Conservation (phyloP, 2,888 invertebrate genomes). For the Anarsia innoxiella region DNA sequence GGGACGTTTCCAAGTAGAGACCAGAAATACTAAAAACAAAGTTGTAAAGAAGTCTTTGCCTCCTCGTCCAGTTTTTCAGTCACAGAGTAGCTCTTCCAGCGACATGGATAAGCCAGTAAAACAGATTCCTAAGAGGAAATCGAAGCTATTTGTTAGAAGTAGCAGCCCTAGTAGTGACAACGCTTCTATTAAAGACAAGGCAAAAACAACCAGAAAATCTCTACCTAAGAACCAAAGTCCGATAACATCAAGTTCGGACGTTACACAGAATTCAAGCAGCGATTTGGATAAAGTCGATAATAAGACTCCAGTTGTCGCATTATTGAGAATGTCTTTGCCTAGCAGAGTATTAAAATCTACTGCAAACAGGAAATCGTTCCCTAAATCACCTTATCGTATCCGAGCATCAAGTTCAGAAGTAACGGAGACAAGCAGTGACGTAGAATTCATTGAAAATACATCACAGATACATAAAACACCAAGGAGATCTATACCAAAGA, state of each 20-base stretch:
- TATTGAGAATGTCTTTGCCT: constrained; percentile 1
- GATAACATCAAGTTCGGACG: background rate
- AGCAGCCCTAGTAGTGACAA: too few relatives aligned
- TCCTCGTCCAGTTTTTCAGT: background rate
- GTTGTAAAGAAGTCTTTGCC: constrained; percentile 13
- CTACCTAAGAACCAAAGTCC: background rate
- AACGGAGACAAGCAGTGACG: background rate
- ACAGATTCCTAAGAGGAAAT: background rate
- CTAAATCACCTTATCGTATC: too few relatives aligned
- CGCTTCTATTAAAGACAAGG: too few relatives aligned
- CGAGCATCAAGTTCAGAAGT: background rate
- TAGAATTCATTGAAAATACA: background rate
- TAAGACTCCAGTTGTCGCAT: background rate
- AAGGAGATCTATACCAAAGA: constrained; percentile 43
- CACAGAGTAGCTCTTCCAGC: constrained; percentile 9
- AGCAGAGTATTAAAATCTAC: too few relatives aligned
- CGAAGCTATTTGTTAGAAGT: too few relatives aligned
- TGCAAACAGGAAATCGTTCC: too few relatives aligned
- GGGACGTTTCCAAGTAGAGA: constrained; percentile 13
- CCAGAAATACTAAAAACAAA: constrained; percentile 22
- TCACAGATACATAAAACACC: background rate
- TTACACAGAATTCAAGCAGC: too few relatives aligned
- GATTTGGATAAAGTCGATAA: constrained; percentile 1
- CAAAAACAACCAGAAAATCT: background rate
- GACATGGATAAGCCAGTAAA: constrained; percentile 1